These are phyloP conservation scores for Bovichtus variegatus DNA, from an alignment of 2,797 vertebrate genomes.

Conservation along the genomic window DNA sequence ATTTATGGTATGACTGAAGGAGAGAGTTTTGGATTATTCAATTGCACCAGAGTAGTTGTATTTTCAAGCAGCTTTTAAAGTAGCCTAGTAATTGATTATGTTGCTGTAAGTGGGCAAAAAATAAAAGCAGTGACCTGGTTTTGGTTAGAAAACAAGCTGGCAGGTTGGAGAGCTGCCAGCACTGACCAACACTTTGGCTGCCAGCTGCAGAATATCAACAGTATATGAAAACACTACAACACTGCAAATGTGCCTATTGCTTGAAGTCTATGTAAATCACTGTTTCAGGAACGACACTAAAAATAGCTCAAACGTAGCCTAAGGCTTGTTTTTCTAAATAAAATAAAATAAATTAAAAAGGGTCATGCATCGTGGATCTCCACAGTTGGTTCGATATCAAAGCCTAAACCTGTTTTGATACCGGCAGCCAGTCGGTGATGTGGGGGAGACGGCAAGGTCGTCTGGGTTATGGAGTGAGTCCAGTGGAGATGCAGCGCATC, in stretches of 20 bases:
- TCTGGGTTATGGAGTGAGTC: constrained; percentile 67
- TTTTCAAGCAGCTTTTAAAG: constrained; percentile 1
- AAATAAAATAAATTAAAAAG: neutral
- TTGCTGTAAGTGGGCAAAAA: neutral
- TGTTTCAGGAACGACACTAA: constrained; percentile 57
- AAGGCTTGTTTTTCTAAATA: constrained; percentile 39
- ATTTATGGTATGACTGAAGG: neutral
- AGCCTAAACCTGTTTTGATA: constrained; percentile 51
- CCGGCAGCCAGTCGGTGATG: constrained; percentile 39
- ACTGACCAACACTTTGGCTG: constrained; percentile 33
- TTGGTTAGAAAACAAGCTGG: constrained; percentile 16
- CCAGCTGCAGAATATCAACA: constrained; percentile 37
- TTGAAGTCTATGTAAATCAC: constrained; percentile 53
- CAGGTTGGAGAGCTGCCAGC: constrained; percentile 10
- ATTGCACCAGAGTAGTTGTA: neutral
- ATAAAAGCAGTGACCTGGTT: constrained; percentile 24
- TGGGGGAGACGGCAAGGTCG: constrained; percentile 73
- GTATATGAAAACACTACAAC: constrained; percentile 11
- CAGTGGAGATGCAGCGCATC: constrained; percentile 52
- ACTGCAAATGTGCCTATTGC: constrained; percentile 20
- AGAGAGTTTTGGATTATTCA: constrained; percentile 4
- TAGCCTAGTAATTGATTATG: neutral
- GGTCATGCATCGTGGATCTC: constrained; percentile 34
- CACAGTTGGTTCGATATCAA: constrained; percentile 49
- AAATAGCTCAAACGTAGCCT: constrained; percentile 62